Conservation (phyloP, 1,140 invertebrate species). For the Penaeus japonicus region DNA sequence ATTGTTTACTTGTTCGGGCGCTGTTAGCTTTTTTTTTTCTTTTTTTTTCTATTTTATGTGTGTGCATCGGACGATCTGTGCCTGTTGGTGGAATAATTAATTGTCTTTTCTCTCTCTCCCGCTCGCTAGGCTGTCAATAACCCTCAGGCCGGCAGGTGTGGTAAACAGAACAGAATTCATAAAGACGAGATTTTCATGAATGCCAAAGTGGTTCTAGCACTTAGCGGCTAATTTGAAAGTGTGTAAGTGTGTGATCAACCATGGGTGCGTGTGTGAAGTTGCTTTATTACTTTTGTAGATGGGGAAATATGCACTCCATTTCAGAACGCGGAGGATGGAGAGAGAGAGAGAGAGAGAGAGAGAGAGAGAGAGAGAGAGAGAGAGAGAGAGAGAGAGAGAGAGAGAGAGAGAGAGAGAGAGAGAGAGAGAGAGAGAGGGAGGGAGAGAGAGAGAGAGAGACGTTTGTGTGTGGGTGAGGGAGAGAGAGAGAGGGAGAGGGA, state of each 20-base stretch:
- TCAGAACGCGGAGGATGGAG: not conserved
- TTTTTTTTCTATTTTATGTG: not conserved
- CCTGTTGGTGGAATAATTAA: not conserved
- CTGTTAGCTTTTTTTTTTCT: not conserved
- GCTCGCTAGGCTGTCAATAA: not conserved
- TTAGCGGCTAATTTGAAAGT: constrained; percentile 2
- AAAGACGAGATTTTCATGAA: not conserved
- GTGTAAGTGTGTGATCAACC: not conserved
- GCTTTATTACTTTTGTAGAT: not conserved
- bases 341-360: not conserved
- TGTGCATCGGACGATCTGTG: not conserved
- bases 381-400: not conserved
- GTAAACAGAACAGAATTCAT: not conserved
- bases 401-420: not conserved
- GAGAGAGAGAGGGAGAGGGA: not conserved
- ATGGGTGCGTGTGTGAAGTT: not conserved
- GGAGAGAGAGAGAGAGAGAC: not conserved
- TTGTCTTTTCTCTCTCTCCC: not conserved
- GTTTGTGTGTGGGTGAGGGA: too few relatives aligned
- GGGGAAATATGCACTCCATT: not conserved
- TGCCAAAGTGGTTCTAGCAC: not conserved
- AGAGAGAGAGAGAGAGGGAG: not conserved
- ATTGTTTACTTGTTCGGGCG: not conserved
- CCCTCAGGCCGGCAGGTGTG: not conserved
- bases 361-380: not conserved